Percentiles rank a stretch among this genome's conserved stretches.
These are phyloP conservation scores for Carcina quercana DNA, from an alignment of 2,888 invertebrate species.

Conservation along the genomic window DNA sequence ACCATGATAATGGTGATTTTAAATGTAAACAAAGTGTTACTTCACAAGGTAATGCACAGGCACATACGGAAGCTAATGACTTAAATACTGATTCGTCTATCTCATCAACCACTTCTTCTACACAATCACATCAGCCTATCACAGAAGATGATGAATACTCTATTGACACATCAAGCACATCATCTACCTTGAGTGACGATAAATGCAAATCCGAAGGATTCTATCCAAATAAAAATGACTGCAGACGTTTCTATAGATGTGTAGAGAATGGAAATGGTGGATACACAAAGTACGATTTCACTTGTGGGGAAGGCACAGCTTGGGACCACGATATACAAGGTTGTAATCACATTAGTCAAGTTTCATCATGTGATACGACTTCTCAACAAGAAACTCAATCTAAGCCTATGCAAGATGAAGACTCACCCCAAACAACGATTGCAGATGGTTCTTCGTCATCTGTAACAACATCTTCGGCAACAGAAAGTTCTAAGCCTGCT, in stretches of 20 bases:
- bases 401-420: constrained; percentile 30
- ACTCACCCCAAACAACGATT: constrained; percentile 18
- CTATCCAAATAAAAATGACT: constrained; percentile 54
- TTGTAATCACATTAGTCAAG: constrained; percentile 72
- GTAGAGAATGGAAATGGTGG: constrained; percentile 54
- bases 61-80: too few relatives aligned
- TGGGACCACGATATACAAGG: constrained; percentile 69
- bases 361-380: constrained; percentile 34
- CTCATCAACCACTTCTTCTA: constrained; percentile 15
- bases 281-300: constrained; percentile 69
- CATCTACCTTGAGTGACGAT: constrained; percentile 17
- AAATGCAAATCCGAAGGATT: constrained; percentile 63
- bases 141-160: constrained; percentile 16
- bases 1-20: constrained; percentile 37
- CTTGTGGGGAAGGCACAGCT: constrained; percentile 73
- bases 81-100: constrained; percentile 17
- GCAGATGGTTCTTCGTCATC: constrained; percentile 14
- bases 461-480: constrained; percentile 19
- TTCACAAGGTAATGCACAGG: constrained; percentile 17
- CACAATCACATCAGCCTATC: constrained; percentile 16
- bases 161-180: constrained; percentile 13
- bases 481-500: constrained; percentile 18
- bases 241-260: constrained; percentile 67
- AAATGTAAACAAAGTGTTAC: constrained; percentile 28
- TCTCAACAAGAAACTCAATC: constrained; percentile 22